Evolutionary conservation across 2,888 invertebrate species (phyloP).

Genomic region (Eurois occulta): DNA sequence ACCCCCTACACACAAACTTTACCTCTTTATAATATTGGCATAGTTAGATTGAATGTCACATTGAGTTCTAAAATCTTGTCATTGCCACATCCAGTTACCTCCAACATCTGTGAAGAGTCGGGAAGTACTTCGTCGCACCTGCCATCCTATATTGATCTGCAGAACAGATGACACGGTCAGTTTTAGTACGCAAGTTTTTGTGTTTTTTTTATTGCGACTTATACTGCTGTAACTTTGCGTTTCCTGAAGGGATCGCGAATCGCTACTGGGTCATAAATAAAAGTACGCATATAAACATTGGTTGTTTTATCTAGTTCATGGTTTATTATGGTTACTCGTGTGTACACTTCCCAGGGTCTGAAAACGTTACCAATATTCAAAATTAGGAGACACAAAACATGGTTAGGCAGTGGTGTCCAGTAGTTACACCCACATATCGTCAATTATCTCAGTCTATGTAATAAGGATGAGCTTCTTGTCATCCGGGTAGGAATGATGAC

Average conservation of each 20-base stretch:
- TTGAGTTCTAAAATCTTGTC: too few relatives aligned
- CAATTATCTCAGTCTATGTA: neutral
- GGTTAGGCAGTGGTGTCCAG: neutral
- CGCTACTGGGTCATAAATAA: conserved; percentile 6
- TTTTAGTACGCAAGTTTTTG: conserved; percentile 21
- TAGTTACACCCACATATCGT: neutral
- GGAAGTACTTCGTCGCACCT: conserved; percentile 60
- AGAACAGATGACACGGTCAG: conserved; percentile 45
- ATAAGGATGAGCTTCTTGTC: neutral
- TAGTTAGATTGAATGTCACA: too few relatives aligned
- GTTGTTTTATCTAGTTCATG: neutral
- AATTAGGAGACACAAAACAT: neutral
- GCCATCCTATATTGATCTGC: conserved; percentile 55
- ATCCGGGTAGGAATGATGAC: too few relatives aligned
- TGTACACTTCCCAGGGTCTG: neutral
- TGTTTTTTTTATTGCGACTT: conserved; percentile 26
- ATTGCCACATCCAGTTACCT: conserved; percentile 37
- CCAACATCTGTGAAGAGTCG: neutral
- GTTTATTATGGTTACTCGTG: neutral
- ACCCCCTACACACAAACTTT: too few relatives aligned
- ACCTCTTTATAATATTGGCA: too few relatives aligned
- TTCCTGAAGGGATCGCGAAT: neutral
- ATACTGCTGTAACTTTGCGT: conserved; percentile 1
- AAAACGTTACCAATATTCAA: neutral
- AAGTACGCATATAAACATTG: conserved; percentile 12